These are phyloP conservation scores for Prenolepis imparis DNA, from an alignment of 2,888 invertebrate genomes.

Conservation along the genomic window DNA sequence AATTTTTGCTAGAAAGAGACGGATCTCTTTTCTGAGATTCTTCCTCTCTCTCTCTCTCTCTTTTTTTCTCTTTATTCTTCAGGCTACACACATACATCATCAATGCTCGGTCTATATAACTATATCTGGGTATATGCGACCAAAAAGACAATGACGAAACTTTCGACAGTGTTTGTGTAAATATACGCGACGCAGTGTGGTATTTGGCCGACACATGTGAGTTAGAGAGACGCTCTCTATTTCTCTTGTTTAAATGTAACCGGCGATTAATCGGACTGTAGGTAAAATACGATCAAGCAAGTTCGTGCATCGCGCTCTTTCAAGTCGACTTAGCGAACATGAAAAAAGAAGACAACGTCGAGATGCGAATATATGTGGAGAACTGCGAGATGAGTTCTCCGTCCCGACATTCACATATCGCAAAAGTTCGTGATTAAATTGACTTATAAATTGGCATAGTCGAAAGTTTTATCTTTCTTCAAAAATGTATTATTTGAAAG, in stretches of 20 bases:
- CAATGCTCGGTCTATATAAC: constrained; percentile 1
- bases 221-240: constrained; percentile 28
- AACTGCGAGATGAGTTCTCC: constrained; percentile 33
- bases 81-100: not conserved
- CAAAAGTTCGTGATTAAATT: constrained; percentile 12
- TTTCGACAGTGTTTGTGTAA: constrained; percentile 63
- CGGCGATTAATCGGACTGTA: constrained; percentile 52
- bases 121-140: constrained; percentile 51
- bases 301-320: constrained; percentile 51
- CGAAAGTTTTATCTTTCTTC: not conserved
- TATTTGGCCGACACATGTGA: constrained; percentile 27
- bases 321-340: constrained; percentile 12
- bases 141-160: constrained; percentile 59
- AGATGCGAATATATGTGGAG: constrained; percentile 18
- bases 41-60: not conserved
- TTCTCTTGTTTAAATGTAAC: constrained; percentile 49
- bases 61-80: not conserved
- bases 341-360: constrained; percentile 35
- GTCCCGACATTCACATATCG: not conserved
- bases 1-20: not conserved
- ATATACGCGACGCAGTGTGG: constrained; percentile 57
- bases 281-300: constrained; percentile 48
- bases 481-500: not conserved
- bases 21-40: not conserved
- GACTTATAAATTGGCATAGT: not conserved